phyloP scores from a whole-genome alignment of 2,113 vertebrate genomes.

The Otocyon megalotis region DNA sequence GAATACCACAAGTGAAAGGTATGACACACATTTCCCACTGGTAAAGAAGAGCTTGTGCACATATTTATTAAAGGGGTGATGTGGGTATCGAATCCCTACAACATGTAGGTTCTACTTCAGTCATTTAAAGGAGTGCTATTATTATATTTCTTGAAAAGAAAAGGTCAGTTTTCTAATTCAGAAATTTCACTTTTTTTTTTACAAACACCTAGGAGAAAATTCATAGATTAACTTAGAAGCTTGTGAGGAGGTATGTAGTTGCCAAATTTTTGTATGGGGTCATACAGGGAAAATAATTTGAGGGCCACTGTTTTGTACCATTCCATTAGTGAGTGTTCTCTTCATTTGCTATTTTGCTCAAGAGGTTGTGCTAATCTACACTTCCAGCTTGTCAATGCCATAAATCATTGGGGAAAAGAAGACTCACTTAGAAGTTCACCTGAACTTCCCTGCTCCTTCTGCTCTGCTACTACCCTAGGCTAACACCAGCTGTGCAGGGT shows the following conservation, averaged over 20 bases:
- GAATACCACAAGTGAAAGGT: no score
- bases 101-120: background rate
- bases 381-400: background rate
- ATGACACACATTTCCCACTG: fast-evolving
- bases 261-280: background rate
- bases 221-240: background rate
- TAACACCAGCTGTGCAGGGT: background rate
- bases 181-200: background rate
- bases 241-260: background rate
- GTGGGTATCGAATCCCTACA: background rate
- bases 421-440: background rate
- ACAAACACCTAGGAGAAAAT: background rate
- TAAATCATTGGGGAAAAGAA: background rate
- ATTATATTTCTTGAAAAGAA: background rate
- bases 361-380: background rate
- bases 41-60: background rate
- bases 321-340: background rate
- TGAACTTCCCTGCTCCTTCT: background rate
- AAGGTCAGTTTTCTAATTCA: background rate
- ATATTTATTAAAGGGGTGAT: background rate
- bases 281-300: background rate
- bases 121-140: background rate
- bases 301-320: background rate
- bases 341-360: background rate
- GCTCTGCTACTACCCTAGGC: background rate